Base-by-base conservation (phyloP, 2,797 vertebrate genomes). In the Gymnothorax javanicus region DNA sequence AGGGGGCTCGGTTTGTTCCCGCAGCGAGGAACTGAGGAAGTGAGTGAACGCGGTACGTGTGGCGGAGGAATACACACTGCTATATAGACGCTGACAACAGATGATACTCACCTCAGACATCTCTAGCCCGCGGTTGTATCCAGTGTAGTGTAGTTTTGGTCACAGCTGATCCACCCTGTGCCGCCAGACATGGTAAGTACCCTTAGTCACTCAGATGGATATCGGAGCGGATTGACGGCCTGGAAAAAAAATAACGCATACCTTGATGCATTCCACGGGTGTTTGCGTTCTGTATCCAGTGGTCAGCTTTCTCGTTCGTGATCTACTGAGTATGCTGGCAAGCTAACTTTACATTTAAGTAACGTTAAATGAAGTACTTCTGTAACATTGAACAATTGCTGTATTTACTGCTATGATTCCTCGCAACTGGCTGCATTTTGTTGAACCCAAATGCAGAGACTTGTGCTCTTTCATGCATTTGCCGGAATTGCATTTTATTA, bases 51-150 rank as follows among this genome's bases (percentile, higher is more conserved):
- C 17, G 33, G 82, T 56, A 75, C 71, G 82, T 54, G 15, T 73
- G 82, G 95, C 95, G 95, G 96, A 96, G 89, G 94, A 92, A 96
- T 95, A 96, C 94, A 56, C 7, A 27, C 11, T 33, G 4, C 84
- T 91, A 91, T 89, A 89, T 88, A 90, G 88, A 50, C 71, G 82
- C 87, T 82, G 88, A 89, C 84, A 83, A 85, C 89, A 27, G 43
- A 69, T 69, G 85, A 82, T 54, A 56, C 89, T 90, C 91, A 89
- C 92, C 91, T 89, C 90, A 91, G 62, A 86, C 83, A 85, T 83
- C 89, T 81, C 43, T 85, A 67, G 17, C 58, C 69, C 11, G 60
- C 23, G 33, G 59, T 2, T 58, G 85, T 86, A 50, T 25, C 67
- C 56, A 25, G 84, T 43, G 64, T 85, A 87, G 89, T 87, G 56